These are phyloP conservation scores for Gavia stellata DNA, from an alignment of 2,113 vertebrate species.

Conservation along the genomic window DNA sequence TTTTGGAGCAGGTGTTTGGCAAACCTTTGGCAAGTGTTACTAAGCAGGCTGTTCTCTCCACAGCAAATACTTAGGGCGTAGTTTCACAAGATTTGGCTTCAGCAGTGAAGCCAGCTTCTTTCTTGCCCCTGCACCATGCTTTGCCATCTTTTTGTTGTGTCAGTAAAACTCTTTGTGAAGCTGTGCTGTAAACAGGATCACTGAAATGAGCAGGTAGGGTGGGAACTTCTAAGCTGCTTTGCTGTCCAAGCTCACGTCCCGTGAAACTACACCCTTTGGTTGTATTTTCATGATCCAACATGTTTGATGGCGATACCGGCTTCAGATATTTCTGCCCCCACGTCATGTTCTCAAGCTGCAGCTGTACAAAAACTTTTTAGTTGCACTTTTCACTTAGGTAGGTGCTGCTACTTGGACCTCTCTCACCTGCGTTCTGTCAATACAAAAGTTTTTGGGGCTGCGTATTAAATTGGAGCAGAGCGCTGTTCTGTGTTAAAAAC, in stretches of 20 bases:
- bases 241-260: neutral
- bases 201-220: neutral
- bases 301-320: neutral
- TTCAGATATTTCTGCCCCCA: neutral
- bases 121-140: neutral
- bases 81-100: constrained; percentile 16
- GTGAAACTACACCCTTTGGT: constrained; percentile 15
- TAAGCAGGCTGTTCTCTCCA: neutral
- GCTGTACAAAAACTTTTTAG: neutral
- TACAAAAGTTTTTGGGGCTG: neutral
- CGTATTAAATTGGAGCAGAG: neutral
- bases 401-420: neutral
- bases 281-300: constrained; percentile 37
- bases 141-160: constrained; percentile 19
- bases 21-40: neutral
- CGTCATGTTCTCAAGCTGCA: neutral
- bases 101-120: neutral
- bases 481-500: neutral
- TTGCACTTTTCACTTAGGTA: neutral
- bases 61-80: neutral
- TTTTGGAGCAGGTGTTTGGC: neutral
- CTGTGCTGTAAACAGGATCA: neutral
- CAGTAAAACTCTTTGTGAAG: constrained; percentile 24
- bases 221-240: neutral
- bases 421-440: neutral